Percentiles rank a stretch among this genome's conserved stretches.
Evolutionary conservation across 2,888 invertebrate species (phyloP).

Genomic region (Watsonalla binaria): DNA sequence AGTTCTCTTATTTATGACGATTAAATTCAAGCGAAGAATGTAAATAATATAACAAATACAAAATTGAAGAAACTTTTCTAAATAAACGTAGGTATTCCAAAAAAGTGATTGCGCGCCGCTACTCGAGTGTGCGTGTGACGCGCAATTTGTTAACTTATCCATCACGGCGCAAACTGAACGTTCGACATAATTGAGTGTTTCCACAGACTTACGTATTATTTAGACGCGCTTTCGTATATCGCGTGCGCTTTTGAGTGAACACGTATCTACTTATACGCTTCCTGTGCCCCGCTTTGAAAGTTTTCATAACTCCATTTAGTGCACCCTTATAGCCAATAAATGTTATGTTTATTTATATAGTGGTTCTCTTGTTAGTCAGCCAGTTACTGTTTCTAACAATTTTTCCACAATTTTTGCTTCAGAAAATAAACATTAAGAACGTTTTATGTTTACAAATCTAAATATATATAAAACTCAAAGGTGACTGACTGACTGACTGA

Average conservation of each 20-base stretch:
- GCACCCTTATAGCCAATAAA: not conserved
- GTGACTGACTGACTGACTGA: too few relatives aligned
- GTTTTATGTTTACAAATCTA: too few relatives aligned
- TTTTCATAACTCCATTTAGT: not conserved
- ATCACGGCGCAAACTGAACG: conserved; percentile 15
- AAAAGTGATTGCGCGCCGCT: not conserved
- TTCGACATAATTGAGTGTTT: conserved; percentile 16
- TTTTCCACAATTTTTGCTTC: too few relatives aligned
- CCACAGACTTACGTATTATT: not conserved
- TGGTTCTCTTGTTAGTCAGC: too few relatives aligned
- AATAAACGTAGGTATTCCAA: not conserved
- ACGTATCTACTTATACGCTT: too few relatives aligned
- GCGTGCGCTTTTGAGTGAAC: not conserved
- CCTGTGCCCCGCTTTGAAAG: too few relatives aligned
- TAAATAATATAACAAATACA: not conserved
- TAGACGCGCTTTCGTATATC: not conserved
- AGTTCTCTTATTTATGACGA: too few relatives aligned
- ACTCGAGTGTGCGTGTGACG: conserved; percentile 15
- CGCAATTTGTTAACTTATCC: conserved; percentile 22
- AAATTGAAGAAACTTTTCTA: not conserved
- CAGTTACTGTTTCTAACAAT: too few relatives aligned
- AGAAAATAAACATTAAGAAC: too few relatives aligned
- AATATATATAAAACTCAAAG: too few relatives aligned
- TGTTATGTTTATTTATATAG: not conserved
- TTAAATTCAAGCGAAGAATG: too few relatives aligned